phyloP scores from a whole-genome alignment of 2,888 invertebrate genomes.

The Chrysina gloriosa region DNA sequence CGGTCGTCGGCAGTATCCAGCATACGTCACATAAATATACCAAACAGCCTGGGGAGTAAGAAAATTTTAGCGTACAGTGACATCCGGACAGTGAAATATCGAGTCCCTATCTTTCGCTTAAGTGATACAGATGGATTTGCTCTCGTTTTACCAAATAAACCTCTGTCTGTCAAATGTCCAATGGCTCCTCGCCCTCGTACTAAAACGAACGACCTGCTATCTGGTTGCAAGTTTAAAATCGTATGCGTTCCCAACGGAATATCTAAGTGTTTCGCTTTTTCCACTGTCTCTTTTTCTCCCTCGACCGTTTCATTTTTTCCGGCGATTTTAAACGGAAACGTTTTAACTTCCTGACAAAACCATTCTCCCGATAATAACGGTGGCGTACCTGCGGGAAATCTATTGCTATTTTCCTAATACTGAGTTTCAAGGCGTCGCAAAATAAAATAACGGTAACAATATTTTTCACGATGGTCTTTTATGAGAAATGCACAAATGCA shows the following conservation, averaged over 20 bases:
- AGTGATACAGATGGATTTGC: slow-evolving; percentile 46
- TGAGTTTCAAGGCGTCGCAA: background rate
- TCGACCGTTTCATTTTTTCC: slow-evolving; percentile 5
- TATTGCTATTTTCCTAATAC: background rate
- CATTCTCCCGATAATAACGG: background rate
- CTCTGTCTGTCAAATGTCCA: slow-evolving; percentile 42
- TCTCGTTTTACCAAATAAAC: slow-evolving; percentile 40
- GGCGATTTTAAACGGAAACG: background rate
- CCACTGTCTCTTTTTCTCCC: background rate
- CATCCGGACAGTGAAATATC: slow-evolving; percentile 44
- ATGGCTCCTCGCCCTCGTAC: background rate
- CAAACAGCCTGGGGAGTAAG: background rate
- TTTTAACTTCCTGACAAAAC: slow-evolving; percentile 30
- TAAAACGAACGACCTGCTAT: background rate
- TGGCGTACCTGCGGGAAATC: background rate
- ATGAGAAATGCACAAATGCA: no score
- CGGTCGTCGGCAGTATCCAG: background rate
- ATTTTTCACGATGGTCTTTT: no score
- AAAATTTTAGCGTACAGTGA: slow-evolving; percentile 37
- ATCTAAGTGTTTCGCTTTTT: slow-evolving; percentile 13
- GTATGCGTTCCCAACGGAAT: slow-evolving; percentile 16
- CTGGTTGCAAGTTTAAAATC: slow-evolving; percentile 20
- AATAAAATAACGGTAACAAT: no score
- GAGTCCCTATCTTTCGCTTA: slow-evolving; percentile 42
- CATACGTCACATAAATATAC: slow-evolving; percentile 13